Percentiles rank a stretch among this genome's conserved stretches.
Evolutionary conservation across 2,888 invertebrate genomes (phyloP).

Genomic region (Hemithea aestivaria): DNA sequence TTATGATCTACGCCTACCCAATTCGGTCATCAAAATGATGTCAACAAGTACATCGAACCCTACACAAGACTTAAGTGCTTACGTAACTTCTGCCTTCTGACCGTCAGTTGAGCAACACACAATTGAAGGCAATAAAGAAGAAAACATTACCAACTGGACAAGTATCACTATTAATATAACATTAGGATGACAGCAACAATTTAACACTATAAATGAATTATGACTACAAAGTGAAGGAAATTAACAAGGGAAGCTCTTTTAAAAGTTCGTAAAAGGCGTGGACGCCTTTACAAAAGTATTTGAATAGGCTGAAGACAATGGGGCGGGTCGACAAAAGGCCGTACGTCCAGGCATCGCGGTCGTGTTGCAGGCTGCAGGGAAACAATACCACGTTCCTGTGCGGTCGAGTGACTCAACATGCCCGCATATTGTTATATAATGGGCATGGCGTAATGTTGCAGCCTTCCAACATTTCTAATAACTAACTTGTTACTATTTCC

Average conservation of each 20-base stretch:
- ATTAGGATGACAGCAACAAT: constrained; percentile 48
- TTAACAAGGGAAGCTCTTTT: constrained; percentile 35
- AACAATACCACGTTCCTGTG: constrained; percentile 64
- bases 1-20: constrained; percentile 5
- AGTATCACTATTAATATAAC: constrained; percentile 58
- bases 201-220: constrained; percentile 34
- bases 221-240: constrained; percentile 30
- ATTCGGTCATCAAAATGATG: constrained; percentile 24
- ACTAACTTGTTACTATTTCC: constrained; percentile 18
- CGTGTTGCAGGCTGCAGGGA: constrained; percentile 50
- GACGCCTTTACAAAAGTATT: constrained; percentile 54
- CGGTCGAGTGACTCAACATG: constrained; percentile 62
- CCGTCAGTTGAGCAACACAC: constrained; percentile 62
- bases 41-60: constrained; percentile 58
- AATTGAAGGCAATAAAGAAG: constrained; percentile 68
- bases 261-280: constrained; percentile 38
- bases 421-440: constrained; percentile 50
- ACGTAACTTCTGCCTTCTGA: constrained; percentile 46
- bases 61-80: constrained; percentile 53
- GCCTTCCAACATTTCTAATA: constrained; percentile 7
- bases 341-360: constrained; percentile 52
- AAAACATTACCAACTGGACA: constrained; percentile 60
- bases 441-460: constrained; percentile 11
- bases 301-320: constrained; percentile 63
- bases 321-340: constrained; percentile 61